Evolutionary conservation across 1,140 invertebrate genomes (phyloP), one percentile per base, ranked within the genome.

Genomic region (Nephila pilipes): DNA sequence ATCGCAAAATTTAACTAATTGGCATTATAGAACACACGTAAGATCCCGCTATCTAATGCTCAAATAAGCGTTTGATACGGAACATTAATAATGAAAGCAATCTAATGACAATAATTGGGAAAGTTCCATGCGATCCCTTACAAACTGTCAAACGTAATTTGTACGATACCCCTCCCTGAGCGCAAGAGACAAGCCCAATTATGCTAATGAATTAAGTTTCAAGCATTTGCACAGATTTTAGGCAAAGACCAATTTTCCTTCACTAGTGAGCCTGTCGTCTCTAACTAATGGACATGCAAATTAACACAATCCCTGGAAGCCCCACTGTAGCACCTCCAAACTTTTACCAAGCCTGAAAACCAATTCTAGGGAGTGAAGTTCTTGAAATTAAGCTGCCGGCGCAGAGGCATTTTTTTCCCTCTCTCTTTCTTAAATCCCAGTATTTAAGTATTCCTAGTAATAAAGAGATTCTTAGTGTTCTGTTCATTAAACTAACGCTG

Each of bases 191-290:
- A 91, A 91, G 12, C 75, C 57, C 58, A 91, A 91, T 91, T 91
- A 91, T 91, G 79, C 89, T 91, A 91, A 91, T 91, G 89, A 91
- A 91, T 91, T 91, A 79, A 91, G 89, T 83, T 83, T 63, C 79
- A 63, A 91, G 69, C 79, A 91, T 90, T 90, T 83, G 38, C 79
- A 83, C 79, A 91, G 89, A 91, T 91, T 91, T 91, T 65, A 32
- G 75, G 38, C 79, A 79, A 65, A 32, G 57, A 83, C 79, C 89
- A 91, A 91, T 91, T 91, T 91, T 65, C 20, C 79, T 65, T 36
- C 80, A 25, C 57, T 54, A 46, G 20, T 20, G 87, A 58, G 54
- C 58, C 57, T 63, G 85, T 63, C 88, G 5, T 22, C 38, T 60
- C 80, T 83, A 91, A 60, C 89, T 91, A 91, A 91, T 91, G 89